phyloP scores from a whole-genome alignment of 2,888 invertebrate species.

The Eristalinus sepulchralis region DNA sequence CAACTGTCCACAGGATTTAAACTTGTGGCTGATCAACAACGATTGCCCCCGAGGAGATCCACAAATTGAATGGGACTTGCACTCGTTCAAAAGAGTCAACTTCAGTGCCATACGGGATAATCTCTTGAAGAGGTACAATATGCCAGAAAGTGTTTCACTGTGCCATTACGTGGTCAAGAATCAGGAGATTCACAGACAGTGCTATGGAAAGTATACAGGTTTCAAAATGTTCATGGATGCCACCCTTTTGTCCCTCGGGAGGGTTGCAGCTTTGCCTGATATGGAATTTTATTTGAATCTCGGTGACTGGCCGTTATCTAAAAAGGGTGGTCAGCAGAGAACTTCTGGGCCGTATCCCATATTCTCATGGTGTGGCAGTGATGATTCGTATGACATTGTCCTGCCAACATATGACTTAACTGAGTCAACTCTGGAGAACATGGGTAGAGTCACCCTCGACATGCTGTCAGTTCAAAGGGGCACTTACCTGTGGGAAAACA shows the following conservation, averaged over 20 bases:
- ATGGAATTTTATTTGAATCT: conserved; percentile 95
- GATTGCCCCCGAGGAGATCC: conserved; percentile 84
- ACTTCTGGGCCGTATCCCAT: conserved; percentile 86
- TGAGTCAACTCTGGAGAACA: conserved; percentile 94
- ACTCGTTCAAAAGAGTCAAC: conserved; percentile 86
- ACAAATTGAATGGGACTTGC: conserved; percentile 88
- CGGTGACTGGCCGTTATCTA: conserved; percentile 96
- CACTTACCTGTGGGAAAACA: conserved; percentile 87
- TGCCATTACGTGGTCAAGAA: conserved; percentile 94
- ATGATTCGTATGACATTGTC: conserved; percentile 91
- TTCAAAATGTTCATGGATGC: conserved; percentile 98
- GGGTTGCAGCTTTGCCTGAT: conserved; percentile 92
- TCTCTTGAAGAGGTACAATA: conserved; percentile 87
- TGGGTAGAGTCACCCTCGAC: conserved; percentile 95
- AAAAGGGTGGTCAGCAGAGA: conserved; percentile 80
- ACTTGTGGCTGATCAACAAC: conserved; percentile 86
- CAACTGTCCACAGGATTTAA: conserved; percentile 87
- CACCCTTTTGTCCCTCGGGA: conserved; percentile 89
- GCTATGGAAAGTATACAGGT: conserved; percentile 96
- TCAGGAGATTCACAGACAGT: conserved; percentile 92
- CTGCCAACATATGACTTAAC: conserved; percentile 98
- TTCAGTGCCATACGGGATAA: conserved; percentile 85
- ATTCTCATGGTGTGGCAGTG: conserved; percentile 98
- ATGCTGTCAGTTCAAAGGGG: conserved; percentile 94
- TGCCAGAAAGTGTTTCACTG: conserved; percentile 90